Evolutionary conservation across 2,888 invertebrate genomes (phyloP).

Genomic region (Petrolisthes cinctipes): DNA sequence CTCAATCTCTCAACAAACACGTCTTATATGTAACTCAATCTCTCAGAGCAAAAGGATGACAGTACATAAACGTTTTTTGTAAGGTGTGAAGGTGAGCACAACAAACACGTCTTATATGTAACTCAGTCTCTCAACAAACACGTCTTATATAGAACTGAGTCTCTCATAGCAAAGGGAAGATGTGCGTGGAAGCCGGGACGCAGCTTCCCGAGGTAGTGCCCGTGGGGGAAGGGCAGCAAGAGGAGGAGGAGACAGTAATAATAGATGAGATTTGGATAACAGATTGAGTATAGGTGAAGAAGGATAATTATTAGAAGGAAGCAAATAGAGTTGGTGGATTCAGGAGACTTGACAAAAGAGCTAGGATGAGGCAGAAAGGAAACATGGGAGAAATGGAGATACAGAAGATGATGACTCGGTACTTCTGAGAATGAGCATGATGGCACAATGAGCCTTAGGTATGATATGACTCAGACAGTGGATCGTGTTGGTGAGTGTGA

Average conservation of each 20-base stretch:
- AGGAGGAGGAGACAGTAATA: not conserved
- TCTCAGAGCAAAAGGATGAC: too few relatives aligned
- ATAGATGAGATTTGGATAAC: not conserved
- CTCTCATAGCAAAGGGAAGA: too few relatives aligned
- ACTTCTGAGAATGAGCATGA: not conserved
- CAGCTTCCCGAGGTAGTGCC: not conserved
- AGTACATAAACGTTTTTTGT: too few relatives aligned
- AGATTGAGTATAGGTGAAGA: not conserved
- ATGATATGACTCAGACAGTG: slow-evolving; percentile 30
- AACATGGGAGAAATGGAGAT: not conserved
- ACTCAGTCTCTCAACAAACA: too few relatives aligned
- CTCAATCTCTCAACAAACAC: too few relatives aligned
- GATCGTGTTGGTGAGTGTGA: slow-evolving; percentile 44
- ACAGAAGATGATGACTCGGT: not conserved
- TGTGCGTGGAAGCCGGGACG: not conserved
- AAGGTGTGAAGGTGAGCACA: too few relatives aligned
- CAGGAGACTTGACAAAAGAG: not conserved
- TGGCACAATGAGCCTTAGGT: not conserved
- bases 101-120: too few relatives aligned
- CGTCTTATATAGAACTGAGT: too few relatives aligned
- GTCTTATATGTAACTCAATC: too few relatives aligned
- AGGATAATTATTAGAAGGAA: not conserved
- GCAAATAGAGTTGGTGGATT: not conserved
- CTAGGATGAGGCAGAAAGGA: not conserved
- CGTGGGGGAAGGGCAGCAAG: not conserved